Percentiles rank a stretch among this genome's conserved stretches.
phyloP scores from a whole-genome alignment of 2,888 invertebrate species.

The Eristalis intricaria region DNA sequence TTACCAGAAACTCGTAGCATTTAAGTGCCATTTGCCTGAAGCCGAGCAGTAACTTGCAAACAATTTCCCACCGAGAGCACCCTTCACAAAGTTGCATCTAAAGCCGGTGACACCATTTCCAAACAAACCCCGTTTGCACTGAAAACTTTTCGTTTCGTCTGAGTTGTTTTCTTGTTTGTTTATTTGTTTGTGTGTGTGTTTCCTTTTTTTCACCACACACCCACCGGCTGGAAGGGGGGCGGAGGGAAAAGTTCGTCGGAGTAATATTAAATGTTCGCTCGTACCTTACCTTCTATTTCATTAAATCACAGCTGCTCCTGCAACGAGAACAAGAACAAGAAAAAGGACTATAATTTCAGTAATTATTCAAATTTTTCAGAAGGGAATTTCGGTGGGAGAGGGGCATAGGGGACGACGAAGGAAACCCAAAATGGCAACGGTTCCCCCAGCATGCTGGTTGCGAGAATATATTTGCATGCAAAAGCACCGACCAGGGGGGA shows the following conservation, averaged over 20 bases:
- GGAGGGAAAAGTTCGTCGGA: not conserved
- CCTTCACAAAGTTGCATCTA: slow-evolving; percentile 2
- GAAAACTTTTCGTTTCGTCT: not conserved
- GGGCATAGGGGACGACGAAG: not conserved
- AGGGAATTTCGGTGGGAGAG: not conserved
- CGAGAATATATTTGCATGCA: slow-evolving; percentile 55
- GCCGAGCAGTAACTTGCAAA: not conserved
- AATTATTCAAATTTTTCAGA: slow-evolving; percentile 31
- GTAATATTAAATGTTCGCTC: not conserved
- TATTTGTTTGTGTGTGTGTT: not conserved
- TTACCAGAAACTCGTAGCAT: not conserved
- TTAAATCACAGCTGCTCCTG: slow-evolving; percentile 59
- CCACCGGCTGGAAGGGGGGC: not conserved
- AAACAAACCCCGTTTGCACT: not conserved
- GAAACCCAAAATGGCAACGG: slow-evolving; percentile 6
- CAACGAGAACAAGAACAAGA: slow-evolving; percentile 24
- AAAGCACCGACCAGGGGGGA: not conserved
- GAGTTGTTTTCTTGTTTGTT: not conserved
- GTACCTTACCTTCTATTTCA: slow-evolving; percentile 56
- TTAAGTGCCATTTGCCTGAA: not conserved
- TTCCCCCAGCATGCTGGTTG: not conserved
- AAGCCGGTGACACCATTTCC: not conserved
- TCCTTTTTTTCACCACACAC: not conserved
- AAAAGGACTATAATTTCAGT: slow-evolving; percentile 23
- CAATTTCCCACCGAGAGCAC: not conserved